A percentile compares a stretch with the other conserved stretches of the same genome.
Evolutionary conservation across 2,888 invertebrate species (phyloP).

Genomic region (Amphipoea oculea): DNA sequence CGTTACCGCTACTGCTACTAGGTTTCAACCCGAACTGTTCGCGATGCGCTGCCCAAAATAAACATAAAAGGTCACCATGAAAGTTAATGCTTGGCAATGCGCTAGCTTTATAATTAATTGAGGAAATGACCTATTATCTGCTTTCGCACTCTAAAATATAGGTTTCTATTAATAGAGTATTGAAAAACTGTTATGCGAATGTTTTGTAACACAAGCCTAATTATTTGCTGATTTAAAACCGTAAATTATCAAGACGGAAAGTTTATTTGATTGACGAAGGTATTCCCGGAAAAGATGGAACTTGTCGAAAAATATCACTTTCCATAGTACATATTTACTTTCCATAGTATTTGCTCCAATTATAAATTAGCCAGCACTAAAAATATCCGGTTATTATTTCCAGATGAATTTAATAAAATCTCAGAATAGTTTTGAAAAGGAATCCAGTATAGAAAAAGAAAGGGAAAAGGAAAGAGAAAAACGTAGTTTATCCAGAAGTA

Average conservation of each 20-base stretch:
- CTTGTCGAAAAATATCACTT: slow-evolving; percentile 18
- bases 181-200: slow-evolving; percentile 46
- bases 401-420: slow-evolving; percentile 90
- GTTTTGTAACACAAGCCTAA: slow-evolving; percentile 30
- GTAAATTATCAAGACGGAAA: slow-evolving; percentile 34
- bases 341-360: not conserved
- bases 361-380: slow-evolving; percentile 34
- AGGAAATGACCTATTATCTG: slow-evolving; percentile 81
- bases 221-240: slow-evolving; percentile 22
- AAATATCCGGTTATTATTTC: slow-evolving; percentile 63
- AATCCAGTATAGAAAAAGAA: slow-evolving; percentile 86
- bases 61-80: slow-evolving; percentile 85
- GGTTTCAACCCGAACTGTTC: slow-evolving; percentile 73
- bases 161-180: slow-evolving; percentile 35
- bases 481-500: slow-evolving; percentile 85
- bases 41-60: slow-evolving; percentile 83
- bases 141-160: slow-evolving; percentile 62
- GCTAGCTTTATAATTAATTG: slow-evolving; percentile 82
- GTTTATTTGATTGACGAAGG: slow-evolving; percentile 37
- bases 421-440: slow-evolving; percentile 89
- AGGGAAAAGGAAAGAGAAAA: slow-evolving; percentile 75
- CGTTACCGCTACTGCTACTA: slow-evolving; percentile 53
- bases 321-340: slow-evolving; percentile 9
- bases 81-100: slow-evolving; percentile 82
- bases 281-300: slow-evolving; percentile 14